phyloP scores from a whole-genome alignment of 1,140 invertebrate species.

The Drosophila hydei region DNA sequence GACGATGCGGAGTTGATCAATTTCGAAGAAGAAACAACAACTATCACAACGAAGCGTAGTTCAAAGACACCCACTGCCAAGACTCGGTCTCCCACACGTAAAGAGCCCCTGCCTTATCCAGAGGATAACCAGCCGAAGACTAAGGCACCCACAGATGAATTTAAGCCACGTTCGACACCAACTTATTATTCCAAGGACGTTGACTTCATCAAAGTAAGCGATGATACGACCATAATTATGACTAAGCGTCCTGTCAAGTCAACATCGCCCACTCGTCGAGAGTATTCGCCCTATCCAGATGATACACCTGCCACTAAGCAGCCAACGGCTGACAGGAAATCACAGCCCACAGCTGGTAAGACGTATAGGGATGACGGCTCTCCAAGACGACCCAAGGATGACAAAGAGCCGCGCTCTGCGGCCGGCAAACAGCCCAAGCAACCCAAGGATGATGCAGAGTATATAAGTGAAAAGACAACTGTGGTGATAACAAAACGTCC shows the following conservation, averaged over 20 bases:
- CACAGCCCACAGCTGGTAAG: not conserved
- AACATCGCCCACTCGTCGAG: conserved; percentile 29
- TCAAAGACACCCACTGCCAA: conserved; percentile 5
- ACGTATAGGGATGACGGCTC: not conserved
- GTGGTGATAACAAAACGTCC: conserved; percentile 11
- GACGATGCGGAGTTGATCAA: conserved; percentile 6
- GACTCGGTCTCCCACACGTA: conserved; percentile 42
- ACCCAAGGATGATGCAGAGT: conserved; percentile 12
- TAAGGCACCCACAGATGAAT: not conserved
- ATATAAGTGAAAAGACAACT: conserved; percentile 6
- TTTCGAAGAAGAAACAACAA: conserved; percentile 7
- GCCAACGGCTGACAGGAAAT: not conserved
- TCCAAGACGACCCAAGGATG: not conserved
- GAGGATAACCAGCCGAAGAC: not conserved
- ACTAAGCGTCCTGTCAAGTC: conserved; percentile 51
- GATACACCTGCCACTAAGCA: not conserved
- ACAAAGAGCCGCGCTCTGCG: not conserved
- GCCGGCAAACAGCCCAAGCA: conserved; percentile 2
- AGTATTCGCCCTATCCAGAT: not conserved
- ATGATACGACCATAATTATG: conserved; percentile 58
- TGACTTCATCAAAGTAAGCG: conserved; percentile 32
- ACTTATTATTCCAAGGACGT: conserved; percentile 11
- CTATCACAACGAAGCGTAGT: not conserved
- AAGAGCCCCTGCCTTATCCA: not conserved
- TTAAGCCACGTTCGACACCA: not conserved